Conservation (phyloP, 1,140 invertebrate species). For the Drosophila neocordata region DNA sequence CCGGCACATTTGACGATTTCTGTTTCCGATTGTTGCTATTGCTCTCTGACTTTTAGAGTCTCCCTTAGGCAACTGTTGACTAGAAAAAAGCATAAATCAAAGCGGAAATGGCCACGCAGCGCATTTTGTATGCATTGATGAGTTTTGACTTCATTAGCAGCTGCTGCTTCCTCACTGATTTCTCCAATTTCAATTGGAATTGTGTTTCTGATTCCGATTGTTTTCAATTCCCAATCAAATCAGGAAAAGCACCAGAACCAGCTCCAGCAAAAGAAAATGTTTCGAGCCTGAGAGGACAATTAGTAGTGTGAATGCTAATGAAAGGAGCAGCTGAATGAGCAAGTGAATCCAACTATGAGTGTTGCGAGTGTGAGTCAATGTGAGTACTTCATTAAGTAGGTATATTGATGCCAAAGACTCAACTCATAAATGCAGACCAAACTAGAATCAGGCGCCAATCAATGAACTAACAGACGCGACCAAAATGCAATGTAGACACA, state of each 20-base stretch:
- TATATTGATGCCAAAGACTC: constrained; percentile 8
- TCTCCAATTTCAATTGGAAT: constrained; percentile 7
- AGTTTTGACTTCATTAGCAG: constrained; percentile 20
- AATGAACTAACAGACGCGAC: constrained; percentile 4
- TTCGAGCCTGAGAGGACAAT: constrained; percentile 12
- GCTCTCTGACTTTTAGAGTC: background rate
- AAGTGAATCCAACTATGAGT: constrained; percentile 1
- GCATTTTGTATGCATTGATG: constrained; percentile 20
- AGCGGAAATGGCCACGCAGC: constrained; percentile 16
- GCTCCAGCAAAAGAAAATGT: background rate
- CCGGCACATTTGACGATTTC: constrained; percentile 4
- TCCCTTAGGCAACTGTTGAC: background rate
- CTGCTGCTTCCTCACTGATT: constrained; percentile 8
- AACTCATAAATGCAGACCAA: constrained; percentile 17
- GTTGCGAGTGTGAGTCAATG: background rate
- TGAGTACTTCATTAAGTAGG: constrained; percentile 19
- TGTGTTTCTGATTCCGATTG: constrained; percentile 12
- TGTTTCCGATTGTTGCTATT: constrained; percentile 15
- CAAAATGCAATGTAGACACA: background rate
- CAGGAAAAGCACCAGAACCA: constrained; percentile 3
- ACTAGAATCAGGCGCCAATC: constrained; percentile 2
- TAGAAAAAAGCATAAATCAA: constrained; percentile 19
- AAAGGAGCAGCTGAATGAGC: constrained; percentile 8
- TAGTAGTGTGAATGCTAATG: constrained; percentile 17
- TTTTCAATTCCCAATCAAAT: constrained; percentile 17